phyloP scores from a whole-genome alignment of 2,888 invertebrate species.

The Tupiocoris notatus region DNA sequence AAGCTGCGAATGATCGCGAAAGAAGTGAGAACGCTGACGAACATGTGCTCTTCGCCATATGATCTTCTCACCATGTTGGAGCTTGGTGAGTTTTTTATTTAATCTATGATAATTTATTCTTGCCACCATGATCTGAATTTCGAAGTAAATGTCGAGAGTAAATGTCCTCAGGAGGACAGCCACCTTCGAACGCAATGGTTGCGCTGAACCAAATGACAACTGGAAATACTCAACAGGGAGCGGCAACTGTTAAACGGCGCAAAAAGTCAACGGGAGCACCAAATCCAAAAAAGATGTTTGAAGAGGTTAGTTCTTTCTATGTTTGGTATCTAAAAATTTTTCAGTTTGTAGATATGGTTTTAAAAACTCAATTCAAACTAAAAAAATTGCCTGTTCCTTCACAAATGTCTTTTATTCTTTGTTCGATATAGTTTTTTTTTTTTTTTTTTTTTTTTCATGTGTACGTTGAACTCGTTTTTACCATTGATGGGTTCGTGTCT shows the following conservation, averaged over 20 bases:
- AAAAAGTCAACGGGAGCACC: slow-evolving; percentile 87
- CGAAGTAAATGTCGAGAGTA: no score
- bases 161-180: slow-evolving; percentile 76
- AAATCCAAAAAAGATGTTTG: slow-evolving; percentile 97
- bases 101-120: no score
- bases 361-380: no score
- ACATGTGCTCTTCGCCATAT: slow-evolving; percentile 94
- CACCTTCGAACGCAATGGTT: slow-evolving; percentile 84
- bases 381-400: no score
- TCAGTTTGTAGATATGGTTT: no score
- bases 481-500: no score
- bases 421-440: background rate
- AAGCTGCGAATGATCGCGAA: slow-evolving; percentile 98
- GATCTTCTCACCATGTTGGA: slow-evolving; percentile 83
- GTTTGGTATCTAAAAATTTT: no score
- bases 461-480: no score
- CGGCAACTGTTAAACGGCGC: slow-evolving; percentile 83
- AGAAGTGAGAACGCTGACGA: slow-evolving; percentile 83
- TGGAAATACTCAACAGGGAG: slow-evolving; percentile 56
- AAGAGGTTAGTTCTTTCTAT: slow-evolving; percentile 66
- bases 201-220: slow-evolving; percentile 83
- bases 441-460: background rate
- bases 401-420: background rate
- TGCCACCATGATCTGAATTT: no score
- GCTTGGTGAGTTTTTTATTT: slow-evolving; percentile 54